Evolutionary conservation across 2,113 vertebrate genomes (phyloP), one percentile per base, ranked within the genome.

Genomic region (Lepus timidus): DNA sequence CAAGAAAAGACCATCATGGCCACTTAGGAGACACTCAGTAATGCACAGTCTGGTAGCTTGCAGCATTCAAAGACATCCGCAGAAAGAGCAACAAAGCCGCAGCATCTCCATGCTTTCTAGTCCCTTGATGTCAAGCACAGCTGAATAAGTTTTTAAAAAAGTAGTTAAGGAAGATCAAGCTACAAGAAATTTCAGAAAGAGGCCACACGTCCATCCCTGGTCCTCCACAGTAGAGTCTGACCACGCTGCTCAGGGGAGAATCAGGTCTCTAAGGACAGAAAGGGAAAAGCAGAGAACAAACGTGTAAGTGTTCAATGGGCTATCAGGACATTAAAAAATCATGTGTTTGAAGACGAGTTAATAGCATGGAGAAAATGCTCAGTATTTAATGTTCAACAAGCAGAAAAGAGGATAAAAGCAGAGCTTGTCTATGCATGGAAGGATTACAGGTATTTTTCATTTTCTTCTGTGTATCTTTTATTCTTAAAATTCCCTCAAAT

Each of bases 381-480:
- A 0, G 4, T 44, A 31, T 33, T 84, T 82, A 68, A 92, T 70
- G 49, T 81, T 85, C 76, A 95, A 89, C 31, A 87, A 74, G 52
- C 36, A 85, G 19, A 89, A 92, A 88, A 87, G 33, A 80, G 13
- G 31, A 62, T 17, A n/a, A 51, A 65, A 67, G 73, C 9, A 75
- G n/a, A 67, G 61, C 65, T 64, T 79, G n/a, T 44, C 52, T 82
- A 16, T 3, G 27, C 31, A 12, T 17, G 19, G 55, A 92, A 86
- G 12, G 36, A 62, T 85, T 67, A 49, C 52, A 74, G 90, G 39
- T 79, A 78, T 33, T 74, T 87, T 80, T 58, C 29, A 78, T 91
- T 93, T 75, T 61, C 75, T 65, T 93, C 51, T 85, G 19, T 65
- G 52, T 61, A 7, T 70, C 80, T 91, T 84, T 71, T 31, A 39